Evolutionary conservation across 2,888 invertebrate species (phyloP).

Genomic region (Colostygia pectinataria): DNA sequence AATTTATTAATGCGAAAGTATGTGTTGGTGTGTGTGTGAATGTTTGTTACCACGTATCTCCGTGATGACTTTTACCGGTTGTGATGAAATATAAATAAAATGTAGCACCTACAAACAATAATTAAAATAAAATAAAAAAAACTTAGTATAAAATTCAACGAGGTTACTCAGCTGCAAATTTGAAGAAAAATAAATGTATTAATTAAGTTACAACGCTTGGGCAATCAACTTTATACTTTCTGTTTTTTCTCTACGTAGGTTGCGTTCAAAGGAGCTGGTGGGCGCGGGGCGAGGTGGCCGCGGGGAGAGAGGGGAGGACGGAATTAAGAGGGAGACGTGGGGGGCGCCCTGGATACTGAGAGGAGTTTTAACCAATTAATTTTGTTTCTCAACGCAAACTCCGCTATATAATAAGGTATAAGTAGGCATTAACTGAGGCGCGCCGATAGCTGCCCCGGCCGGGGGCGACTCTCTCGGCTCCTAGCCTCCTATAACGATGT

Average conservation of each 20-base stretch:
- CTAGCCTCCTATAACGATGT: conserved; percentile 80
- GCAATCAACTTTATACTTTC: conserved; percentile 79
- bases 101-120: too few relatives aligned
- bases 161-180: too few relatives aligned
- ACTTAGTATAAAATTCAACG: too few relatives aligned
- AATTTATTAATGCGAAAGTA: too few relatives aligned
- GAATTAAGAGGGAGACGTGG: conserved; percentile 77
- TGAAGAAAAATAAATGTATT: too few relatives aligned
- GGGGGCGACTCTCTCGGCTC: conserved; percentile 69
- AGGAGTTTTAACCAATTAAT: conserved; percentile 85
- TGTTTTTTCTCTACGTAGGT: conserved; percentile 83
- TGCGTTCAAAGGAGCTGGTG: conserved; percentile 81
- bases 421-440: conserved; percentile 82
- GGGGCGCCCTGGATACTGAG: conserved; percentile 82
- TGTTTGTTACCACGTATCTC: too few relatives aligned
- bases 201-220: conserved; percentile 77
- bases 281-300: conserved; percentile 53
- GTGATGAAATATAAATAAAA: too few relatives aligned
- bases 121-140: too few relatives aligned
- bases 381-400: conserved; percentile 84
- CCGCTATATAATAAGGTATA: conserved; percentile 83
- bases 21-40: too few relatives aligned
- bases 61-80: too few relatives aligned
- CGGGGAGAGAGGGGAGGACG: conserved; percentile 56
- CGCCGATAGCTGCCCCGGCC: conserved; percentile 79